Percentiles rank a stretch among this genome's conserved stretches.
Evolutionary conservation across 2,888 invertebrate genomes (phyloP).

Genomic region (Athrips mouffetella): DNA sequence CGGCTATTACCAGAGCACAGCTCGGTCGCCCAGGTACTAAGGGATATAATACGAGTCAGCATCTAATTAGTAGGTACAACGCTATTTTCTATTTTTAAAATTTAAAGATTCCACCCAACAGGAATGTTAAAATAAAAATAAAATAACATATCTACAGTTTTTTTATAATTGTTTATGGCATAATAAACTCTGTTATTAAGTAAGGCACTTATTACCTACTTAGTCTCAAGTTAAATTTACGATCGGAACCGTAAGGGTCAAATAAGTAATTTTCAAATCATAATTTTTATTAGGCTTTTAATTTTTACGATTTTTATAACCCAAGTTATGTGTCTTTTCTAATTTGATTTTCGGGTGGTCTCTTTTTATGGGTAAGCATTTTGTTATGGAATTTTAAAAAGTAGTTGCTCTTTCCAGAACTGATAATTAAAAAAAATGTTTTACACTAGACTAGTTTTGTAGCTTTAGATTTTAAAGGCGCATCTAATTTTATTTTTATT

Average conservation of each 20-base stretch:
- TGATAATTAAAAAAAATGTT: too few relatives aligned
- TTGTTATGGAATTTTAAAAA: constrained; percentile 12
- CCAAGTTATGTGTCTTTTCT: constrained; percentile 28
- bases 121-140: not conserved
- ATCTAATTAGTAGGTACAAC: too few relatives aligned
- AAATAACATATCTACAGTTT: not conserved
- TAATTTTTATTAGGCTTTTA: constrained; percentile 29
- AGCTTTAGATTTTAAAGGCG: too few relatives aligned
- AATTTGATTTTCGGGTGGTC: constrained; percentile 32
- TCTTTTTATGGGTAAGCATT: constrained; percentile 10
- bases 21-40: too few relatives aligned
- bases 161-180: constrained; percentile 21
- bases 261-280: constrained; percentile 18
- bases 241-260: constrained; percentile 3
- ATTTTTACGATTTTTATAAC: constrained; percentile 24
- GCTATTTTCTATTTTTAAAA: too few relatives aligned
- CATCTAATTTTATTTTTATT: too few relatives aligned
- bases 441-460: too few relatives aligned
- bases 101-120: too few relatives aligned
- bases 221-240: constrained; percentile 21
- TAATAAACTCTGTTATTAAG: constrained; percentile 33
- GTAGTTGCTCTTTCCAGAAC: too few relatives aligned
- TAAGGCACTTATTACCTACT: too few relatives aligned
- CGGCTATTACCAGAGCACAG: too few relatives aligned
- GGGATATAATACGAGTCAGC: too few relatives aligned